Evolutionary conservation across 2,113 vertebrate species (phyloP).

Genomic region (Lepidothrix coronata): DNA sequence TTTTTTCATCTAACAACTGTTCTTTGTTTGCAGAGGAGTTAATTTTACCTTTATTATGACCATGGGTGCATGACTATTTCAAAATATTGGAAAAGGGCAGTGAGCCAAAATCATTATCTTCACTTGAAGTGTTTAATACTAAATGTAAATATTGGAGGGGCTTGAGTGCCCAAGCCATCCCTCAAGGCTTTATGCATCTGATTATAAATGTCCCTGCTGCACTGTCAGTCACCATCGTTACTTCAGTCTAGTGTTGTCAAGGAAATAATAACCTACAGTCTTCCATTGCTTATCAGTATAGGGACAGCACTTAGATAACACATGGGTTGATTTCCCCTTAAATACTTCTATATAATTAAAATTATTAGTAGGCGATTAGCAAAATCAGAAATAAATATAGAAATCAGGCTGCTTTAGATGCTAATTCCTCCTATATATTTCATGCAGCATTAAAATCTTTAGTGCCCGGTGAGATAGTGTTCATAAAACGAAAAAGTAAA

Average conservation of each 20-base stretch:
- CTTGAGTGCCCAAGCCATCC: constrained; percentile 33
- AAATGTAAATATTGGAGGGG: constrained; percentile 42
- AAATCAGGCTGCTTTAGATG: neutral
- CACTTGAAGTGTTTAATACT: constrained; percentile 46
- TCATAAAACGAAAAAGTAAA: neutral
- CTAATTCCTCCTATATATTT: neutral
- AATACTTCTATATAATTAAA: neutral
- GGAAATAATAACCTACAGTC: constrained; percentile 6
- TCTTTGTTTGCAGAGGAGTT: neutral
- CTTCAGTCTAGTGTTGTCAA: neutral
- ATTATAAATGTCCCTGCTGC: constrained; percentile 15
- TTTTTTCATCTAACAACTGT: neutral
- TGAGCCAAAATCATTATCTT: constrained; percentile 59
- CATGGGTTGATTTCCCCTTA: neutral
- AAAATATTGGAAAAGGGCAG: constrained; percentile 44
- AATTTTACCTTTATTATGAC: constrained; percentile 41
- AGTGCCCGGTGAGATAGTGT: neutral
- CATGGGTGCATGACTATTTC: neutral
- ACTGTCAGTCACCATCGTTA: neutral
- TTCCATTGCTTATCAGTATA: neutral
- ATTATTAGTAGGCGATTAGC: neutral
- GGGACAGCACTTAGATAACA: neutral
- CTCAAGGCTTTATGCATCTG: constrained; percentile 17
- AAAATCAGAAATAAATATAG: neutral
- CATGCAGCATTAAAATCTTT: neutral